Evolutionary conservation across 2,113 vertebrate species (phyloP).

Genomic region (Tapirus terrestris): DNA sequence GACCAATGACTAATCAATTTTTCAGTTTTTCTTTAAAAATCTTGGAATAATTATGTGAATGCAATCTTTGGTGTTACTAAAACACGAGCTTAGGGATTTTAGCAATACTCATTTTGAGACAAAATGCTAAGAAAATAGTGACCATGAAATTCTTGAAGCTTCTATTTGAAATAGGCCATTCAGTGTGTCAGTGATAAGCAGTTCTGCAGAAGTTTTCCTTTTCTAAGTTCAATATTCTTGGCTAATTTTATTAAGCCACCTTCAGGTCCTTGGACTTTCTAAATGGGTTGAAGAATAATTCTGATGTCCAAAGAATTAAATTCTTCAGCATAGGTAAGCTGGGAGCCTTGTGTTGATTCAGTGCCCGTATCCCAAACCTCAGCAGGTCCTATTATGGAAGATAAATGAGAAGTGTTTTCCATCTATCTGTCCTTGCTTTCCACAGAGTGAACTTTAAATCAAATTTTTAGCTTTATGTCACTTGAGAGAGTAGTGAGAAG

Average conservation of each 20-base stretch:
- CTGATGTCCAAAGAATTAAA: background rate
- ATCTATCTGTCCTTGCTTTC: constrained; percentile 52
- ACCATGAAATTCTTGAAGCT: background rate
- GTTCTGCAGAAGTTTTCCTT: constrained; percentile 13
- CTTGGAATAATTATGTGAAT: background rate
- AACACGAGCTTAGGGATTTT: background rate
- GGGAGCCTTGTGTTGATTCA: background rate
- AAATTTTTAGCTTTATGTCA: constrained; percentile 55
- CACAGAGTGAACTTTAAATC: constrained; percentile 61
- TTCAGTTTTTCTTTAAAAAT: background rate
- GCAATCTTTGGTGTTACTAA: background rate
- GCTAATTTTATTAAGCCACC: constrained; percentile 33
- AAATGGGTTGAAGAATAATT: background rate
- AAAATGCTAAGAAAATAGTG: constrained; percentile 40
- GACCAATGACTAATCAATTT: background rate
- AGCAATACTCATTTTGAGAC: background rate
- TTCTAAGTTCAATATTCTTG: background rate
- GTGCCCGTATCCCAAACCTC: background rate
- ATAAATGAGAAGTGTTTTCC: constrained; percentile 56
- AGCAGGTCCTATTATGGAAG: constrained; percentile 28
- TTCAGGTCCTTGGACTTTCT: background rate
- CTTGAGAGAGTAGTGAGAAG: constrained; percentile 32
- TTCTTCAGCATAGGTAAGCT: background rate
- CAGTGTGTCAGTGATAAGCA: background rate
- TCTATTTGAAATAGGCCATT: constrained; percentile 27